Base-by-base conservation (phyloP, 2,113 vertebrate genomes). In the Sander vitreus region DNA sequence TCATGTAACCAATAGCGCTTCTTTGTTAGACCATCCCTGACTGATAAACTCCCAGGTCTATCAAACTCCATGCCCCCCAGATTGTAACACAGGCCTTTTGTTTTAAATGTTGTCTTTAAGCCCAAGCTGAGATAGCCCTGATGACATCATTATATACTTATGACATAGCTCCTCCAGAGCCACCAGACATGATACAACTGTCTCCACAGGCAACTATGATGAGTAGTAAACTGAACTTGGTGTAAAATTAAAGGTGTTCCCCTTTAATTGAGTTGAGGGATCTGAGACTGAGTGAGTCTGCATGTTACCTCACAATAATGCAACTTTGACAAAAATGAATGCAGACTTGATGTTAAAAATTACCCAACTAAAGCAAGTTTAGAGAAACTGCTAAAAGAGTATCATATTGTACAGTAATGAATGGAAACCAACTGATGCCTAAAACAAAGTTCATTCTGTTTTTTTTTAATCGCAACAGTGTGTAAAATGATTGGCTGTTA, bases 131-230 rank as follows among this genome's bases (percentile, higher is more conserved):
- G 57, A 77, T 73, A 76, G 68, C 47, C 48, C 27, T 7, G 11
- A 45, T 73, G 73, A 63, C 67, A 73, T 65, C 60, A 60, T 73
- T 30, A 13, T 11, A 47, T 43, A 54, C 45, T 23, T 25, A 16
- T 18, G 21, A 62, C 33, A 51, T 66, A 60, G 10, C 47, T 48
- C 58, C 39, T 43, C 39, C 39, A 55, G 11, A 23, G 23, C 18
- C 27, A 4, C 23, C 33, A 60, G 51, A 75, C 58, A 36, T 64
- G 9, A 19, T 25, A 53, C 65, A 70, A 19, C 51, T 47, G 74
- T 62, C 30, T 67, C 58, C 60, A 54, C 47, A n/a, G 23, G 4
- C 51, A 54, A 27, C 47, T 19, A 21, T 21, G 55, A 73, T 11
- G 15, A 59, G 58, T 19, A 59, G 58, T 19, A 51, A 50, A 21